A percentile compares a stretch with the other conserved stretches of the same genome.
phyloP scores from a whole-genome alignment of 2,888 invertebrate species.

The Pantelozetes paolii region DNA sequence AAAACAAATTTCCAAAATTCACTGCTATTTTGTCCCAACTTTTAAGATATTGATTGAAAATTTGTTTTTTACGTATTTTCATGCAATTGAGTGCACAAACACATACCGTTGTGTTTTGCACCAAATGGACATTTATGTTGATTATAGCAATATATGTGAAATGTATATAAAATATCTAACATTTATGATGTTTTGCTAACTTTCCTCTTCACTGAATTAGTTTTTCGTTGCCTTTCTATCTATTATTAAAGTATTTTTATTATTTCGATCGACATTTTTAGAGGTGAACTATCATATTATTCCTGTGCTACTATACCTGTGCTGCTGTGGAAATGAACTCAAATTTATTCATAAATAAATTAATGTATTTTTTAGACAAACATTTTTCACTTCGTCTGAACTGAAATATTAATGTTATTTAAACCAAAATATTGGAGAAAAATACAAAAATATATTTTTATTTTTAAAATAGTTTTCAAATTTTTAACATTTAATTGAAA shows the following conservation, averaged over 20 bases:
- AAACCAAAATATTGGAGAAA: not conserved
- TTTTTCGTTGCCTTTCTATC: slow-evolving; percentile 25
- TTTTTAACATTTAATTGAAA: too few species aligned
- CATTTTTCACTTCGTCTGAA: not conserved
- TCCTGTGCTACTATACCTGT: not conserved
- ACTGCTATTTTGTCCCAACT: not conserved
- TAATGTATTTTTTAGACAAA: not conserved
- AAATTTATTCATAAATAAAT: not conserved
- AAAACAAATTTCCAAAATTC: not conserved
- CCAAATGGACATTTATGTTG: slow-evolving; percentile 7
- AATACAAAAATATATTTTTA: not conserved
- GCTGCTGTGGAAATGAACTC: not conserved
- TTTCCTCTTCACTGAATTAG: slow-evolving; percentile 20
- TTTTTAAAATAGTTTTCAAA: too few species aligned
- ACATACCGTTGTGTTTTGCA: not conserved
- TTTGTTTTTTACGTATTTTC: not conserved
- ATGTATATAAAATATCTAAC: slow-evolving; percentile 27
- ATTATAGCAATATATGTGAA: slow-evolving; percentile 20
- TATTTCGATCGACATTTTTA: slow-evolving; percentile 13
- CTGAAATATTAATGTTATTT: not conserved
- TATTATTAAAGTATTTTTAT: slow-evolving; percentile 32
- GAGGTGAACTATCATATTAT: not conserved
- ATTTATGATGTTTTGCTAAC: slow-evolving; percentile 30
- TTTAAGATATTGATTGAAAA: not conserved
- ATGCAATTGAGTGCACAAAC: slow-evolving; percentile 2